Evolutionary conservation across 2,888 invertebrate species (phyloP).

Genomic region (Colletes collaris): DNA sequence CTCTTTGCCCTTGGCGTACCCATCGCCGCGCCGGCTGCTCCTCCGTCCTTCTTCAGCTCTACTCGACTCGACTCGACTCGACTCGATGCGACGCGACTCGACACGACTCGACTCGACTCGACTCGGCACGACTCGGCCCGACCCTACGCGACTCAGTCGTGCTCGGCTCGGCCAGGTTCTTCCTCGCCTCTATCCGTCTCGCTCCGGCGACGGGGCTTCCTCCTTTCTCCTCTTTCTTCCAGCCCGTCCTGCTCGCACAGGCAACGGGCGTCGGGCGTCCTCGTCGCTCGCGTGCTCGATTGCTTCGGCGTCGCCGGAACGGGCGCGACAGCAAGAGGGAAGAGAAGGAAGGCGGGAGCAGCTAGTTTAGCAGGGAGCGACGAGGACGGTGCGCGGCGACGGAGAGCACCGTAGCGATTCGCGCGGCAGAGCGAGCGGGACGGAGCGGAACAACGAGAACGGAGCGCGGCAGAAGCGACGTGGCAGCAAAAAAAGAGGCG

Average conservation of each 20-base stretch:
- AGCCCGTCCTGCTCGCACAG: slow-evolving; percentile 26
- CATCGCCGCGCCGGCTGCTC: slow-evolving; percentile 57
- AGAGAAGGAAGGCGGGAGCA: slow-evolving; percentile 39
- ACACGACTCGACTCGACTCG: slow-evolving; percentile 31
- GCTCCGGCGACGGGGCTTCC: slow-evolving; percentile 41
- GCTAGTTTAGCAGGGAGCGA: slow-evolving; percentile 28
- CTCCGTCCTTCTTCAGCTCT: slow-evolving; percentile 42
- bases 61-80: slow-evolving; percentile 24
- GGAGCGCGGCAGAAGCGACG: slow-evolving; percentile 60
- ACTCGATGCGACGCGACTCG: slow-evolving; percentile 24
- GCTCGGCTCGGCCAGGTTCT: slow-evolving; percentile 24
- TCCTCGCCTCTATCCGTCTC: slow-evolving; percentile 42
- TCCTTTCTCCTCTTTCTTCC: slow-evolving; percentile 40
- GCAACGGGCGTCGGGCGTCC: slow-evolving; percentile 20
- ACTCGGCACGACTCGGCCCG: slow-evolving; percentile 21
- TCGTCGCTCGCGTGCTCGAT: slow-evolving; percentile 68
- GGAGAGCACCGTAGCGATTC: slow-evolving; percentile 36
- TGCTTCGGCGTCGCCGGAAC: slow-evolving; percentile 56
- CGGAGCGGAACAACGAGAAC: slow-evolving; percentile 48
- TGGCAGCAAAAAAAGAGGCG: slow-evolving; percentile 77
- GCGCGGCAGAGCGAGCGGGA: slow-evolving; percentile 27
- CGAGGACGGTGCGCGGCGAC: slow-evolving; percentile 11
- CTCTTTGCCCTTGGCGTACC: slow-evolving; percentile 67
- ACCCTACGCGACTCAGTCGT: neutral
- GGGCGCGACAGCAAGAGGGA: slow-evolving; percentile 36